These are phyloP conservation scores for Acridotheres tristis DNA, from an alignment of 2,797 vertebrate genomes.

Conservation along the genomic window DNA sequence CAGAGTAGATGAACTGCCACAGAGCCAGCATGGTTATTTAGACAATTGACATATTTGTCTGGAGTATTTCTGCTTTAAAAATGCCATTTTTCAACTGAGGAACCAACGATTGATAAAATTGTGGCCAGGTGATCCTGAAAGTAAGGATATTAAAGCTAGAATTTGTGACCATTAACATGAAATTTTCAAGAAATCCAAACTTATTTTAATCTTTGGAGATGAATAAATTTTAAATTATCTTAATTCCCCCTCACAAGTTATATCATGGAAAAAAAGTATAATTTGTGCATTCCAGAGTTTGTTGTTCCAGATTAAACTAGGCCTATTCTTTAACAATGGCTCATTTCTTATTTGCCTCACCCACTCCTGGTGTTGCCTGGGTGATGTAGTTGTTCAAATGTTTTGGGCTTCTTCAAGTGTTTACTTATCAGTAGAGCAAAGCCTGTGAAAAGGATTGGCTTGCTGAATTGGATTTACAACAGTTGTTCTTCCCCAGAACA, in stretches of 20 bases:
- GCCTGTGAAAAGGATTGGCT: neutral
- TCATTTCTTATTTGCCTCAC: slow-evolving; percentile 1
- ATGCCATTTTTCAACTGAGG: neutral
- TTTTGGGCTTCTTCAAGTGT: neutral
- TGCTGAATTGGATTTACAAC: neutral
- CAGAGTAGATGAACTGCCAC: neutral
- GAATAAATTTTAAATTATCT: neutral
- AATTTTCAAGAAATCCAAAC: neutral
- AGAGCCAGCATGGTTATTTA: neutral
- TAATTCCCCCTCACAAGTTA: neutral
- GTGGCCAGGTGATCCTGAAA: neutral
- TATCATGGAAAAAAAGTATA: neutral
- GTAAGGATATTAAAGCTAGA: neutral
- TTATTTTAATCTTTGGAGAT: neutral
- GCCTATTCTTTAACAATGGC: neutral
- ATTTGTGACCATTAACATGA: neutral
- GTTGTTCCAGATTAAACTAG: neutral
- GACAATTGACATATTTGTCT: neutral
- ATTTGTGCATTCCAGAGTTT: neutral
- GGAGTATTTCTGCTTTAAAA: neutral
- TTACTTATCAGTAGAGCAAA: slow-evolving; percentile 16
- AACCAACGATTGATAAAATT: fast-evolving
- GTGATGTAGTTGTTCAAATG: neutral
- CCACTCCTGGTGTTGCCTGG: neutral
- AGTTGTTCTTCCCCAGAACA: neutral